Percentiles rank a stretch among this genome's conserved stretches.
Conservation (phyloP, 2,888 invertebrate species). For the Xestobium rufovillosum region DNA sequence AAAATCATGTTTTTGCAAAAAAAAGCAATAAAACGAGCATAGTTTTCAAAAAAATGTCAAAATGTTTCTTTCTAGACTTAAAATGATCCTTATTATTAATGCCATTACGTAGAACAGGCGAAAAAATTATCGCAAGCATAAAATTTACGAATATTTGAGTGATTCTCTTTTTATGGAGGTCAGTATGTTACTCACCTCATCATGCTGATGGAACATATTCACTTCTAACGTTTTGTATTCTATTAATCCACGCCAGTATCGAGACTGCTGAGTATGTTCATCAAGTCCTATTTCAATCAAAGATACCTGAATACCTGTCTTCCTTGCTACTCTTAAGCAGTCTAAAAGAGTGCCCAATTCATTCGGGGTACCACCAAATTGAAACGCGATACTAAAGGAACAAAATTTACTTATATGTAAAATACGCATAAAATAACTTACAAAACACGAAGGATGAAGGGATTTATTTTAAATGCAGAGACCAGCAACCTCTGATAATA, state of each 20-base stretch:
- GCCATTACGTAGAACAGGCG: too few species aligned
- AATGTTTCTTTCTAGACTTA: too few species aligned
- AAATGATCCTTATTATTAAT: too few species aligned
- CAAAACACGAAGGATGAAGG: conserved; percentile 33
- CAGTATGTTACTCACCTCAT: conserved; percentile 51
- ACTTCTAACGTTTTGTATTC: conserved; percentile 46
- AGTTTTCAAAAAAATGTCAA: too few species aligned
- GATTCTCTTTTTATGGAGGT: too few species aligned
- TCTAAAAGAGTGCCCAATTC: conserved; percentile 45
- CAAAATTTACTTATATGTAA: conserved; percentile 4
- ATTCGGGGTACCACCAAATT: conserved; percentile 20
- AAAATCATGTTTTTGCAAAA: too few species aligned
- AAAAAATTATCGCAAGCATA: too few species aligned
- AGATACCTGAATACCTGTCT: conserved; percentile 39
- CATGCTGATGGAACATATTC: conserved; percentile 52
- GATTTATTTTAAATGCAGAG: conserved; percentile 36
- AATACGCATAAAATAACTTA: conserved; percentile 22
- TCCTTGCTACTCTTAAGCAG: conserved; percentile 46
- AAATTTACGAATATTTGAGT: too few species aligned
- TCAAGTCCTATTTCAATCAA: conserved; percentile 17
- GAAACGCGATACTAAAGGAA: conserved; percentile 19
- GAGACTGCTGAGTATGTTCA: conserved; percentile 21
- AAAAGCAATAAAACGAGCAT: too few species aligned
- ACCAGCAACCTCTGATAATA: conserved; percentile 37
- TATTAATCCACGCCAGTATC: conserved; percentile 50